A percentile compares a stretch with the other conserved stretches of the same genome.
phyloP scores from a whole-genome alignment of 2,888 invertebrate species.

The Torymus auratus region DNA sequence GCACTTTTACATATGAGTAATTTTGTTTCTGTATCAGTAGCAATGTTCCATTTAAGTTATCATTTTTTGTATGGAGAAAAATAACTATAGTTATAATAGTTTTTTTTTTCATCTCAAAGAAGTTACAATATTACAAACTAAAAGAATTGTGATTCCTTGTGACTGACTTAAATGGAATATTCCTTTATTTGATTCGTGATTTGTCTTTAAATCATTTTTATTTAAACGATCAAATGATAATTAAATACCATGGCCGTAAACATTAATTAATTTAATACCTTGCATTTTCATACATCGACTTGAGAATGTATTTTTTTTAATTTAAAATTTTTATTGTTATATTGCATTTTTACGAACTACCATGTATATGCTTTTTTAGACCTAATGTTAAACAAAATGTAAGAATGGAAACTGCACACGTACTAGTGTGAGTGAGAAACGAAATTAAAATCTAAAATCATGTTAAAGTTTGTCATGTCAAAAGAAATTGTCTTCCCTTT shows the following conservation, averaged over 20 bases:
- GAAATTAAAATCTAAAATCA: slow-evolving; percentile 27
- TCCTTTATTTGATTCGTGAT: slow-evolving; percentile 7
- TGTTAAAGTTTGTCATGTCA: slow-evolving; percentile 25
- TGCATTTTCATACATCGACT: slow-evolving; percentile 39
- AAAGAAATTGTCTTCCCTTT: slow-evolving; percentile 32
- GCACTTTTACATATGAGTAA: slow-evolving; percentile 45
- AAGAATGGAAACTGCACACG: slow-evolving; percentile 15
- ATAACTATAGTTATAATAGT: too few relatives aligned
- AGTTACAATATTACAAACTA: too few relatives aligned
- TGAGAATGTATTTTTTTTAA: slow-evolving; percentile 26
- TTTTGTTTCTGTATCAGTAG: slow-evolving; percentile 14
- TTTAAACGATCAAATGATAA: slow-evolving; percentile 8
- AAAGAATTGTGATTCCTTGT: background rate
- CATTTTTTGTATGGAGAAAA: too few relatives aligned
- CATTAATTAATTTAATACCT: slow-evolving; percentile 20
- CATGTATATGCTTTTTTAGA: slow-evolving; percentile 30
- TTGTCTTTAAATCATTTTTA: slow-evolving; percentile 19
- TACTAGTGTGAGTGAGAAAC: slow-evolving; percentile 16
- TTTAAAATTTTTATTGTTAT: slow-evolving; percentile 37
- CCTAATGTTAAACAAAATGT: slow-evolving; percentile 12
- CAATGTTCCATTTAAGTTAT: slow-evolving; percentile 13
- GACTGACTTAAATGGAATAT: slow-evolving; percentile 10
- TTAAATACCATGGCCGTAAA: slow-evolving; percentile 21
- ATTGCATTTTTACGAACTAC: slow-evolving; percentile 20
- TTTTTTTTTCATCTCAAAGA: too few relatives aligned